phyloP scores from a whole-genome alignment of 2,888 invertebrate species.

The Athalia cordata region DNA sequence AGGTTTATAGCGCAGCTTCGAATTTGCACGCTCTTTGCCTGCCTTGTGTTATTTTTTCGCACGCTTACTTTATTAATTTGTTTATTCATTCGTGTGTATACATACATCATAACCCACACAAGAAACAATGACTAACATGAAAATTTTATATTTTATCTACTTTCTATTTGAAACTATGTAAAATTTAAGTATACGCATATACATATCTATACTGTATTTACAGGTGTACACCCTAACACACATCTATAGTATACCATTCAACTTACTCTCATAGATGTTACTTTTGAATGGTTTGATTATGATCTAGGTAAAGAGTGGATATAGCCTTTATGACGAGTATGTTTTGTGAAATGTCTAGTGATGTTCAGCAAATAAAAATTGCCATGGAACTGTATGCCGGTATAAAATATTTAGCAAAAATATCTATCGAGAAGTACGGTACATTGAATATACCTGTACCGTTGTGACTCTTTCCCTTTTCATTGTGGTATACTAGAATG shows the following conservation, averaged over 20 bases:
- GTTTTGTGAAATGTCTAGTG: conserved; percentile 62
- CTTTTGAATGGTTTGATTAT: conserved; percentile 32
- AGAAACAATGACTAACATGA: conserved; percentile 26
- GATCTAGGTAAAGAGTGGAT: conserved; percentile 12
- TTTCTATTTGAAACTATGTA: conserved; percentile 1
- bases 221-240: conserved; percentile 22
- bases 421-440: too few species aligned
- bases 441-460: too few species aligned
- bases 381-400: conserved; percentile 53
- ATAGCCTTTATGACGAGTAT: conserved; percentile 33
- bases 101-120: conserved; percentile 14
- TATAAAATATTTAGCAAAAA: not conserved
- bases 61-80: not conserved
- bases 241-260: conserved; percentile 15
- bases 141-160: not conserved
- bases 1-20: not conserved
- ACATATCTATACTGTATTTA: conserved; percentile 18
- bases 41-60: conserved; percentile 5
- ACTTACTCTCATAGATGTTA: conserved; percentile 22
- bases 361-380: conserved; percentile 66
- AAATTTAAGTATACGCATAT: not conserved
- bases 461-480: not conserved
- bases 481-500: conserved; percentile 47
- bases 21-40: conserved; percentile 30
- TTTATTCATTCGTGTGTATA: not conserved